phyloP scores from a whole-genome alignment of 2,113 vertebrate genomes.

The Trinectes maculatus region DNA sequence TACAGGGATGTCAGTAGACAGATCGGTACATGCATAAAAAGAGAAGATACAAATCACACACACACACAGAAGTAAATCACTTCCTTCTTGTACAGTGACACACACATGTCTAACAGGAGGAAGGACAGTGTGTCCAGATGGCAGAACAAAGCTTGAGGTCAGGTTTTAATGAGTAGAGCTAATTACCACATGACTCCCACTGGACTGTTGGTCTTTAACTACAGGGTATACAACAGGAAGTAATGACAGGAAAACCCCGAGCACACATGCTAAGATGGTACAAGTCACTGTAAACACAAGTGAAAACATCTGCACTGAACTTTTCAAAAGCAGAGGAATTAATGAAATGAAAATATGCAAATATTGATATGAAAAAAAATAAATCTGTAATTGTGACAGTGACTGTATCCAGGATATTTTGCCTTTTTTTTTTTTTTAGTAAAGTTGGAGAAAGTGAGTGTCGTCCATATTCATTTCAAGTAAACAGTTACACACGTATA shows the following conservation, averaged over 20 bases:
- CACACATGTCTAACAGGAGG: slow-evolving; percentile 44
- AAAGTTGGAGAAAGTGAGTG: no score
- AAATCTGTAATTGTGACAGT: no score
- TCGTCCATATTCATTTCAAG: not conserved
- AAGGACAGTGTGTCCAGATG: slow-evolving; percentile 59
- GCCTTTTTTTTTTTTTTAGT: no score
- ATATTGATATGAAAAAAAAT: no score
- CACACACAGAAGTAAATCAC: slow-evolving; percentile 1
- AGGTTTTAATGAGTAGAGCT: slow-evolving; percentile 69
- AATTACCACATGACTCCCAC: slow-evolving; percentile 64
- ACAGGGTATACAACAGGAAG: slow-evolving; percentile 61
- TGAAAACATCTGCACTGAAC: not conserved
- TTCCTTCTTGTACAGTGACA: slow-evolving; percentile 11
- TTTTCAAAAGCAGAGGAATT: not conserved
- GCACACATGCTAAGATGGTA: not conserved
- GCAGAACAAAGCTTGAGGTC: slow-evolving; percentile 67
- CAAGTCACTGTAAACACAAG: slow-evolving; percentile 2
- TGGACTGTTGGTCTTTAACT: slow-evolving; percentile 47
- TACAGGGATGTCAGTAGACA: no score
- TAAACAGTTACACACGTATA: no score
- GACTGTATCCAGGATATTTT: no score
- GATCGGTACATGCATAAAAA: no score
- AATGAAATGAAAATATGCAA: no score
- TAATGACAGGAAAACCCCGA: slow-evolving; percentile 28
- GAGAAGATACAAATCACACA: no score